phyloP scores from a whole-genome alignment of 2,797 vertebrate species.

The Echeneis naucrates region DNA sequence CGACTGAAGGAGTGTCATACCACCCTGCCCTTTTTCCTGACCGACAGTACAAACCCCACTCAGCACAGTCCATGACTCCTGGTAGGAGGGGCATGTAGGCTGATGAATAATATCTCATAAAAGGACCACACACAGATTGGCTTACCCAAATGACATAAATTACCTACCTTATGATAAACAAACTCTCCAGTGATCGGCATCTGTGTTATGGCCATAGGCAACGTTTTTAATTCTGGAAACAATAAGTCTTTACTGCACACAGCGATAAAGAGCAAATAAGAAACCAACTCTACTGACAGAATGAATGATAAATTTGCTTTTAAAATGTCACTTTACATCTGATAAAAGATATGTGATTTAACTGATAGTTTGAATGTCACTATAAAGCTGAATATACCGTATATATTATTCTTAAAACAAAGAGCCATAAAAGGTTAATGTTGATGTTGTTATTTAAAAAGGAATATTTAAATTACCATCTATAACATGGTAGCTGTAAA shows the following conservation, averaged over 20 bases:
- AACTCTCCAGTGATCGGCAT: constrained; percentile 6
- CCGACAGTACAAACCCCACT: constrained; percentile 15
- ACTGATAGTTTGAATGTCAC: not conserved
- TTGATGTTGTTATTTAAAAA: constrained; percentile 4
- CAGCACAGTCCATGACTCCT: constrained; percentile 8
- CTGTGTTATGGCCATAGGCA: constrained; percentile 5
- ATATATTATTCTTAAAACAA: not conserved
- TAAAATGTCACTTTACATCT: constrained; percentile 6
- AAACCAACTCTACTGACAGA: not conserved
- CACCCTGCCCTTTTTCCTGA: constrained; percentile 23
- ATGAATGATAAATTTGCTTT: not conserved
- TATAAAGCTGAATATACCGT: not conserved
- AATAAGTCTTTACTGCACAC: constrained; percentile 17
- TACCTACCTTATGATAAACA: not conserved
- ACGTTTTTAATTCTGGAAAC: constrained; percentile 10
- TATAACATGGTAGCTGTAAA: constrained; percentile 13
- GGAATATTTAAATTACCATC: constrained; percentile 11
- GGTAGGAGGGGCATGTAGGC: not conserved
- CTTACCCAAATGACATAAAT: not conserved
- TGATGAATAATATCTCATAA: constrained; percentile 4
- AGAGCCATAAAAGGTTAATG: not conserved
- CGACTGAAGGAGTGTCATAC: constrained; percentile 38
- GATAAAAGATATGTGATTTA: not conserved
- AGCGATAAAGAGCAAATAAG: constrained; percentile 14
- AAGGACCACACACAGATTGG: not conserved